Percentiles rank a stretch among this genome's conserved stretches.
These are phyloP conservation scores for Lasioglossum malachurum DNA, from an alignment of 2,888 invertebrate genomes.

Conservation along the genomic window DNA sequence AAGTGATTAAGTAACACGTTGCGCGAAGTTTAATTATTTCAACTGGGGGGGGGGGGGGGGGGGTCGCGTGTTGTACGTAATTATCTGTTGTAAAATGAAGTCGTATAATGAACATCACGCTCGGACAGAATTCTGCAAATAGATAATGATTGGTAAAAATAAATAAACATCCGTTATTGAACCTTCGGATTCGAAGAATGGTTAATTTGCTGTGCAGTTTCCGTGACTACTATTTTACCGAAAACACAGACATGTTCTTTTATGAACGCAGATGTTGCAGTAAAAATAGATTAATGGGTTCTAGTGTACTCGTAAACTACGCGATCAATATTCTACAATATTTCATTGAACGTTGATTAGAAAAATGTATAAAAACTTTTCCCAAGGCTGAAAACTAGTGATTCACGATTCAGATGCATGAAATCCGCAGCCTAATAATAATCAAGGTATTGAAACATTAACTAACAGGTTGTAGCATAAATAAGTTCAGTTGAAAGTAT, in stretches of 20 bases:
- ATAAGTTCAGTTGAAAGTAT: not conserved
- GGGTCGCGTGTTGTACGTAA: not conserved
- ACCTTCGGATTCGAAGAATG: not conserved
- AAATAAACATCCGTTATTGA: not conserved
- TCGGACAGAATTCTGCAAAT: not conserved
- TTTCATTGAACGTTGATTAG: not conserved
- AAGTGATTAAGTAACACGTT: not conserved
- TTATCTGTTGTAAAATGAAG: not conserved
- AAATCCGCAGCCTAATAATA: too few species aligned
- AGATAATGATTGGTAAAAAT: not conserved
- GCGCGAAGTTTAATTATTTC: not conserved
- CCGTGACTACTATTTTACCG: too few species aligned
- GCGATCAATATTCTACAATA: not conserved
- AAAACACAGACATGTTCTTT: not conserved
- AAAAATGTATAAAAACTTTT: not conserved
- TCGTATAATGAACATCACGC: not conserved
- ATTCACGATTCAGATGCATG: too few species aligned
- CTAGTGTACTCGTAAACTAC: not conserved
- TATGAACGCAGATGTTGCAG: too few species aligned
- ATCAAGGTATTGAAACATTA: not conserved
- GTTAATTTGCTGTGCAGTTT: not conserved
- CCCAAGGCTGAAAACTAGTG: too few species aligned
- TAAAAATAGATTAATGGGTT: not conserved
- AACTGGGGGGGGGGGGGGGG: not conserved
- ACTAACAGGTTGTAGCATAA: not conserved